Conservation (phyloP, 2,888 invertebrate species). For the Synanthedon vespiformis region DNA sequence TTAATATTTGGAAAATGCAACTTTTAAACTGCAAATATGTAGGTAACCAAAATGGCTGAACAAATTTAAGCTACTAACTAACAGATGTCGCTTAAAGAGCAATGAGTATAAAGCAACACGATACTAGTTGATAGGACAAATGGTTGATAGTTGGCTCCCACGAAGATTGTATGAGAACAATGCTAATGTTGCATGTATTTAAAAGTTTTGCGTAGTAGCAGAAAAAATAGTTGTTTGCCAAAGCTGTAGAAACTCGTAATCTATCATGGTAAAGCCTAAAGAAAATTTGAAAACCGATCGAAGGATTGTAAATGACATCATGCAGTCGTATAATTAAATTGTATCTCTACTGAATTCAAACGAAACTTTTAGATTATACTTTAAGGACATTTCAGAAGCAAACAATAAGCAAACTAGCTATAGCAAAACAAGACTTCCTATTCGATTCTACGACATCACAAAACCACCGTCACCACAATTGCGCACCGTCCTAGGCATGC, state of each 20-base stretch:
- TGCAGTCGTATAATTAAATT: constrained; percentile 33
- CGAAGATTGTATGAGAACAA: too few species aligned
- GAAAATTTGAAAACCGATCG: constrained; percentile 17
- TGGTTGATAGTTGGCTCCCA: too few species aligned
- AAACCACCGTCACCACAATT: constrained; percentile 51
- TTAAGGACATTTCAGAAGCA: constrained; percentile 50
- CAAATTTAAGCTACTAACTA: too few species aligned
- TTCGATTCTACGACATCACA: constrained; percentile 36
- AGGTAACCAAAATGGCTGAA: too few species aligned
- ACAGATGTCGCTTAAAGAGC: too few species aligned
- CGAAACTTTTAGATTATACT: constrained; percentile 39
- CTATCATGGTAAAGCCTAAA: too few species aligned
- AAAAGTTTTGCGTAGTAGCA: not conserved
- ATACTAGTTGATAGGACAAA: not conserved
- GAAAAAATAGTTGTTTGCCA: not conserved
- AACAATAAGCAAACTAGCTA: constrained; percentile 53
- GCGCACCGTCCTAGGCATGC: constrained; percentile 44
- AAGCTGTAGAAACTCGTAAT: not conserved
- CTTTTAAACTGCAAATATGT: too few species aligned
- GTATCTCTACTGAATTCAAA: constrained; percentile 42
- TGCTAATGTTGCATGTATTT: too few species aligned
- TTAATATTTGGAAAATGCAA: too few species aligned
- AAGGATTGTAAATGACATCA: constrained; percentile 29
- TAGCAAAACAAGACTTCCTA: constrained; percentile 41
- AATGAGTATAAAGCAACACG: not conserved